A percentile compares a stretch with the other conserved stretches of the same genome.
phyloP scores from a whole-genome alignment of 2,888 invertebrate species.

The Colletes collaris region DNA sequence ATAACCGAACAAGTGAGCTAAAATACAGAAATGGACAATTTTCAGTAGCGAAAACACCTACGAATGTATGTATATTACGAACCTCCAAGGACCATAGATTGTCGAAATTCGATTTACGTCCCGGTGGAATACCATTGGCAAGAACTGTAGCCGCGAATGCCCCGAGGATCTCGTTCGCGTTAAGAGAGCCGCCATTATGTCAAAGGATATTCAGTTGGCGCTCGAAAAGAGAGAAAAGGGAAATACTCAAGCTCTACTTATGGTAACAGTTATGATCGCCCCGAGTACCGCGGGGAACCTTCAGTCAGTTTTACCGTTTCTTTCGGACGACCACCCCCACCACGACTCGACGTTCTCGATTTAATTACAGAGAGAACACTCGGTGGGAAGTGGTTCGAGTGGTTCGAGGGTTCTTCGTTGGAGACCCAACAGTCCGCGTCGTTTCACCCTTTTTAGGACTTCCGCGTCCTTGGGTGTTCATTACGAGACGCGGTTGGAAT shows the following conservation, averaged over 20 bases:
- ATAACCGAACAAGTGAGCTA: too few relatives aligned
- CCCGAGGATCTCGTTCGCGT: background rate
- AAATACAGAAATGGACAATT: too few relatives aligned
- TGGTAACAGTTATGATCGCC: background rate
- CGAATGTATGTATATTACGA: too few relatives aligned
- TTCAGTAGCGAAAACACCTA: too few relatives aligned
- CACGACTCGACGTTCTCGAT: conserved; percentile 19
- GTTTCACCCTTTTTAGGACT: conserved; percentile 9
- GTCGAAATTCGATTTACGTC: too few relatives aligned
- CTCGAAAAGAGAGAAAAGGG: background rate
- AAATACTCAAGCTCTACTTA: background rate
- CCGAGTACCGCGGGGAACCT: background rate
- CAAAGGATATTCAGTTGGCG: background rate
- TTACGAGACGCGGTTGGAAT: background rate
- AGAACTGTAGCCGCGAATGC: background rate
- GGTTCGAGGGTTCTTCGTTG: conserved; percentile 41
- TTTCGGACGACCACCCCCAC: background rate
- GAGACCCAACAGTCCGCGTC: conserved; percentile 17
- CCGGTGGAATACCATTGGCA: too few relatives aligned
- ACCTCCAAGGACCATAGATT: too few relatives aligned
- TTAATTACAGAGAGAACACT: conserved; percentile 54
- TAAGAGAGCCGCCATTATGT: conserved; percentile 3
- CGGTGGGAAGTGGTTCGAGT: conserved; percentile 30
- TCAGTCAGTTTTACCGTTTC: conserved; percentile 9
- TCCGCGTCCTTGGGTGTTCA: conserved; percentile 14